These are phyloP conservation scores for Gallinago stenura DNA, from an alignment of 2,797 vertebrate species.

Conservation along the genomic window DNA sequence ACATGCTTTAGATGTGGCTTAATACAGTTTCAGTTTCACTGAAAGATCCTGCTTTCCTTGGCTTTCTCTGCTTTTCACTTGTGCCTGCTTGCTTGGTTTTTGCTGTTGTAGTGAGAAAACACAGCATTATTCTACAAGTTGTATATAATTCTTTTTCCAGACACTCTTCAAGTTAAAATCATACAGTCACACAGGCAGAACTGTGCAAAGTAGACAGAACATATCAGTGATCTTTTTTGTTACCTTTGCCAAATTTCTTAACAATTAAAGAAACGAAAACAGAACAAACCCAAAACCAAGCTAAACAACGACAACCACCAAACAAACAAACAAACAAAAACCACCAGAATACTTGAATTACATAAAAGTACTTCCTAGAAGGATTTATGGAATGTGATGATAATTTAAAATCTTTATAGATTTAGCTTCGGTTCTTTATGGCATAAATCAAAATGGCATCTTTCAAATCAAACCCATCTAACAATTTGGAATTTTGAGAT, in stretches of 20 bases:
- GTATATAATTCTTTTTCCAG: neutral
- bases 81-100: neutral
- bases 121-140: neutral
- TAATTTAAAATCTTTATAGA: neutral
- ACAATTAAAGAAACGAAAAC: neutral
- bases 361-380: neutral
- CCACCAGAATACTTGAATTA: neutral
- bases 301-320: neutral
- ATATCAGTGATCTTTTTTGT: neutral
- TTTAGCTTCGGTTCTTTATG: neutral
- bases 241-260: neutral
- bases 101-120: neutral
- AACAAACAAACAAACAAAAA: too few species aligned
- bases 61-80: neutral
- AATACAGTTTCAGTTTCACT: neutral
- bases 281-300: rapidly evolving
- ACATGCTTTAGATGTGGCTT: neutral
- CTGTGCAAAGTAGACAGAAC: neutral
- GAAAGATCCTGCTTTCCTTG: neutral
- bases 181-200: neutral
- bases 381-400: neutral
- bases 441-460: rapidly evolving
- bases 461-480: neutral
- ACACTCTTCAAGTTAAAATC: neutral
- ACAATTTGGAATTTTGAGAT: neutral